A percentile compares a stretch with the other conserved stretches of the same genome.
These are phyloP conservation scores for Achlya flavicornis DNA, from an alignment of 2,888 invertebrate species.

Conservation along the genomic window DNA sequence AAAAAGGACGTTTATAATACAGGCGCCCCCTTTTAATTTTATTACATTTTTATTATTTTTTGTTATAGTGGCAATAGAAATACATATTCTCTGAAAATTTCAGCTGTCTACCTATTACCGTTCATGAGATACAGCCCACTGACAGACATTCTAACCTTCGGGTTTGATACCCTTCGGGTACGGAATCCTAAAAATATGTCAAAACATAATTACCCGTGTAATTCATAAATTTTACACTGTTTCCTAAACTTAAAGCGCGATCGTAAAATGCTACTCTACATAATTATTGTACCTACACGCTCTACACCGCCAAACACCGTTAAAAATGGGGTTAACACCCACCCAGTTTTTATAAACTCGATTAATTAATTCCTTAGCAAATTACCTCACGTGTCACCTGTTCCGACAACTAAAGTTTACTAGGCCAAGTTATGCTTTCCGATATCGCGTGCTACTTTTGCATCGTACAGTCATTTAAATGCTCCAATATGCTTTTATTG, in stretches of 20 bases:
- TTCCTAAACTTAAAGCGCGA: not conserved
- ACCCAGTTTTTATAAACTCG: not conserved
- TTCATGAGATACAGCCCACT: too few relatives aligned
- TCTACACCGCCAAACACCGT: not conserved
- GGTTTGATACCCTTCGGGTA: too few relatives aligned
- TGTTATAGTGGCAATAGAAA: too few relatives aligned
- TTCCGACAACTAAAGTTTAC: constrained; percentile 7
- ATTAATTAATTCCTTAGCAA: not conserved
- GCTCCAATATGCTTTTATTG: constrained; percentile 7
- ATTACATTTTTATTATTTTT: too few relatives aligned
- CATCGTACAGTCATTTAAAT: not conserved
- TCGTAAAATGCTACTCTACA: not conserved
- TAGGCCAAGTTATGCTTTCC: constrained; percentile 7
- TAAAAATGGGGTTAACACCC: not conserved
- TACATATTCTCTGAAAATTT: too few relatives aligned
- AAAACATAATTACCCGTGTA: not conserved
- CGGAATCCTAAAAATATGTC: not conserved
- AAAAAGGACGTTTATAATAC: too few relatives aligned
- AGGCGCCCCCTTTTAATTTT: too few relatives aligned
- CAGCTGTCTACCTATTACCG: too few relatives aligned
- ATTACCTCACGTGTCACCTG: not conserved
- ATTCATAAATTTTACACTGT: not conserved
- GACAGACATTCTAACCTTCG: too few relatives aligned
- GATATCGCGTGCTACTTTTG: constrained; percentile 7
- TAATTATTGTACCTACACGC: constrained; percentile 2